phyloP scores from a whole-genome alignment of 2,888 invertebrate species.

The Metellina segmentata region DNA sequence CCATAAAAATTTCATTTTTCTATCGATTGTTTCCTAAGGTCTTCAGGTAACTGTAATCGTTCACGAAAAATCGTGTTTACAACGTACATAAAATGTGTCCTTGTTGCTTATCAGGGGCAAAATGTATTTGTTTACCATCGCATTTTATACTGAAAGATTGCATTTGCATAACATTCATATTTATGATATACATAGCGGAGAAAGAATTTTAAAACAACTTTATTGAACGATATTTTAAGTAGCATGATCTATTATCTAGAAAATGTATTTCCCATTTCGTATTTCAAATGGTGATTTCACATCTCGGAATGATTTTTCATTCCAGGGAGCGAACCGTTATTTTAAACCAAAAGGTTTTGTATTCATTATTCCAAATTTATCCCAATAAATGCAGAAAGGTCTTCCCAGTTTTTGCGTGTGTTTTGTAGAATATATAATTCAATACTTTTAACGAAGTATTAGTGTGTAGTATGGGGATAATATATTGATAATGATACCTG shows the following conservation, averaged over 20 bases:
- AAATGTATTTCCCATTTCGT: neutral
- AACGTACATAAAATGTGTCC: neutral
- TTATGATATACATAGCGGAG: conserved; percentile 9
- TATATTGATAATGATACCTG: no score
- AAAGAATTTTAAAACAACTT: conserved; percentile 21
- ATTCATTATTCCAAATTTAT: neutral
- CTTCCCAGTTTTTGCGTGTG: no score
- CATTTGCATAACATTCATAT: conserved; percentile 31
- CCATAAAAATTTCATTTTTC: no score
- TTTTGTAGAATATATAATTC: no score
- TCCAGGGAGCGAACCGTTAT: neutral
- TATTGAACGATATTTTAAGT: neutral
- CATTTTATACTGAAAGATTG: neutral
- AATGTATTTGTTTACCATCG: neutral
- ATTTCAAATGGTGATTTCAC: neutral
- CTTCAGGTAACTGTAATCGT: neutral
- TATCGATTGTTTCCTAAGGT: neutral
- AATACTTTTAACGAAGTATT: no score
- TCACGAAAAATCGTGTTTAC: neutral
- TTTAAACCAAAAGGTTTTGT: neutral
- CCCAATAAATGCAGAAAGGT: no score
- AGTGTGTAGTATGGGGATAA: no score
- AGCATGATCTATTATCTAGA: neutral
- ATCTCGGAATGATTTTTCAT: neutral
- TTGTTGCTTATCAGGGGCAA: neutral